Evolutionary conservation across 1,140 invertebrate species (phyloP), one percentile per base, ranked within the genome.

Genomic region (Dendroctonus valens): DNA sequence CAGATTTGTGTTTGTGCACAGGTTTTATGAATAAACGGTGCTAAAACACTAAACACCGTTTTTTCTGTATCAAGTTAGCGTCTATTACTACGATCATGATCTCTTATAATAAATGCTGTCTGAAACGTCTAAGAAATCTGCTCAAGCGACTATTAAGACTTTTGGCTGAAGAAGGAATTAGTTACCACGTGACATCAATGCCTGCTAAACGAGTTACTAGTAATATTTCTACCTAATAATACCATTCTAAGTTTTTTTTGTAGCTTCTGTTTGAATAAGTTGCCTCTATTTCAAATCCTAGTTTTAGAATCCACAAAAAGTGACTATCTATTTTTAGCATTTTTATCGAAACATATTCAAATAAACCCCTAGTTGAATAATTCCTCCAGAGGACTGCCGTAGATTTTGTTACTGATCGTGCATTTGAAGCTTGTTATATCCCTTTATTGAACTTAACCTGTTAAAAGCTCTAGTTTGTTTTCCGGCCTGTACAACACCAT

Each of bases 401-500:
- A 46, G 9, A 46, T 4, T 52, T 26, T 52, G 15, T n/a, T n/a
- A 52, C 7, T 12, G 8, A 26, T 52, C 5, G 11, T 52, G 8
- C 8, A 8, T 12, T 8, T 52, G 8, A 52, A 15, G 11, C 11
- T 52, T 52, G 15, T 8, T 26, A 52, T 12, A 26, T 6, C 7
- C 5, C 39, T 6, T 8, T 52, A 15, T 26, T 52, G 14, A 55
- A 41, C 5, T 39, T 44, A n/a, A 14, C 11, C n/a, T 7, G 41
- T 8, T 6, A 26, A 58, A 42, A 7, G 55, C 11, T 58, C 9
- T 7, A 58, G 7, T 54, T 53, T 9, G 5, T 11, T 12, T 54
- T 59, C 46, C 41, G 50, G 60, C 12, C 41, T 63, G 50, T 8
- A 40, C 5, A 12, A 11, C 9, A 44, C 4, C 9, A 44, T 53